A percentile compares a stretch with the other conserved stretches of the same genome.
These are phyloP conservation scores for Drosophila subquinaria DNA, from an alignment of 2,888 invertebrate species.

Conservation along the genomic window DNA sequence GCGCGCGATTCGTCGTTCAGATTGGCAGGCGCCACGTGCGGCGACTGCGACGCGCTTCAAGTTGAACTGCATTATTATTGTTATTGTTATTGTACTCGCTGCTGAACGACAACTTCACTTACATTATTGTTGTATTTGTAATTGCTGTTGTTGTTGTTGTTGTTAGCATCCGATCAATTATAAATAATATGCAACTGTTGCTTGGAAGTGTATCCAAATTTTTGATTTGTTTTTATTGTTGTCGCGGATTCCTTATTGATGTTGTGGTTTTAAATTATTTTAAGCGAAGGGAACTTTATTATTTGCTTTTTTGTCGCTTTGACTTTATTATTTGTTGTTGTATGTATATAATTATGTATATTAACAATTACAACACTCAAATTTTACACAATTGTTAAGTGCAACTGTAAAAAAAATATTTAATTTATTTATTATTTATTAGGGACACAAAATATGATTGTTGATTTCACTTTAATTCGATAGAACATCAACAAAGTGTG, in stretches of 20 bases:
- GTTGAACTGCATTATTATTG: slow-evolving; percentile 1
- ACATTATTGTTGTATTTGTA: slow-evolving; percentile 34
- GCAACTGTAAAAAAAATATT: slow-evolving; percentile 59
- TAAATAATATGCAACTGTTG: slow-evolving; percentile 20
- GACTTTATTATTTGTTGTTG: slow-evolving; percentile 27
- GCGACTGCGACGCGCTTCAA: slow-evolving; percentile 15
- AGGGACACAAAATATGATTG: slow-evolving; percentile 9
- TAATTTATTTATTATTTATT: slow-evolving; percentile 13
- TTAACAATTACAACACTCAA: slow-evolving; percentile 68
- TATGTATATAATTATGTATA: slow-evolving; percentile 33
- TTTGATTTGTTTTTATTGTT: slow-evolving; percentile 27
- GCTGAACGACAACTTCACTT: slow-evolving; percentile 24
- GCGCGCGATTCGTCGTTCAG: slow-evolving; percentile 20
- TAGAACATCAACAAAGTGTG: slow-evolving; percentile 48
- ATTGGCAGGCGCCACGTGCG: slow-evolving; percentile 41
- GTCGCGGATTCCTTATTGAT: slow-evolving; percentile 37
- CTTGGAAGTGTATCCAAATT: slow-evolving; percentile 45
- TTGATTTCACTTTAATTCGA: slow-evolving; percentile 20
- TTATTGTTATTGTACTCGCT: background rate
- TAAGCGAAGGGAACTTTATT: slow-evolving; percentile 10
- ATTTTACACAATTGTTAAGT: slow-evolving; percentile 62
- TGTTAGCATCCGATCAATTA: slow-evolving; percentile 20
- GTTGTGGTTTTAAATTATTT: slow-evolving; percentile 17
- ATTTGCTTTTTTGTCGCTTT: slow-evolving; percentile 21
- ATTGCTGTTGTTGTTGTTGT: slow-evolving; percentile 24